Evolutionary conservation across 2,797 vertebrate genomes (phyloP).

Genomic region (Mus spretus): DNA sequence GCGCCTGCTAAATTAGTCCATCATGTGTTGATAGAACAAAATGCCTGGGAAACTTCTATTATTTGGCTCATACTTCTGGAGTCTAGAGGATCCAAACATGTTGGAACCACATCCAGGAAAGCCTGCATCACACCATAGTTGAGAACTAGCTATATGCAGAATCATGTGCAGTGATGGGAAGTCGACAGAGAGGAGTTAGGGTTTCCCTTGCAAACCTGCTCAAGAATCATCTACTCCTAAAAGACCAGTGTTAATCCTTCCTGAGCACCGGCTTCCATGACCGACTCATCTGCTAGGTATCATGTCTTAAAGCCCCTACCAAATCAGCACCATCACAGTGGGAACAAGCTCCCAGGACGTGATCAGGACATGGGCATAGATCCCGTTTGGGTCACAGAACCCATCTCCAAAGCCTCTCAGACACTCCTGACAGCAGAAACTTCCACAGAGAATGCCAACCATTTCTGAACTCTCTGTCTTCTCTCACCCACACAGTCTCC

Average conservation of each 20-base stretch:
- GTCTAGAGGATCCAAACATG: not conserved
- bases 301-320: not conserved
- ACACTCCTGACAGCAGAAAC: not conserved
- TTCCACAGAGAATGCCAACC: not conserved
- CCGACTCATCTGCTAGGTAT: too few species aligned
- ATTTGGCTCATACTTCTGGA: not conserved
- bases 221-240: too few species aligned
- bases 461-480: not conserved
- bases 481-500: not conserved
- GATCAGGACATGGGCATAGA: not conserved
- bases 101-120: not conserved
- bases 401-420: not conserved
- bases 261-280: accelerated
- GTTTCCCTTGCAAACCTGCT: not conserved
- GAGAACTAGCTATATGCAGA: not conserved
- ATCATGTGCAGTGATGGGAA: not conserved
- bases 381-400: not conserved
- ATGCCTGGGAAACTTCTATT: not conserved
- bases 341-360: not conserved
- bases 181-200: too few species aligned
- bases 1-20: not conserved
- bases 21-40: not conserved
- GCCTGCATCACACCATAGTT: not conserved
- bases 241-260: not conserved
- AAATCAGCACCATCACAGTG: not conserved